Evolutionary conservation across 2,888 invertebrate species (phyloP), one percentile per base, ranked within the genome.

Genomic region (Orchesellides sinensis): DNA sequence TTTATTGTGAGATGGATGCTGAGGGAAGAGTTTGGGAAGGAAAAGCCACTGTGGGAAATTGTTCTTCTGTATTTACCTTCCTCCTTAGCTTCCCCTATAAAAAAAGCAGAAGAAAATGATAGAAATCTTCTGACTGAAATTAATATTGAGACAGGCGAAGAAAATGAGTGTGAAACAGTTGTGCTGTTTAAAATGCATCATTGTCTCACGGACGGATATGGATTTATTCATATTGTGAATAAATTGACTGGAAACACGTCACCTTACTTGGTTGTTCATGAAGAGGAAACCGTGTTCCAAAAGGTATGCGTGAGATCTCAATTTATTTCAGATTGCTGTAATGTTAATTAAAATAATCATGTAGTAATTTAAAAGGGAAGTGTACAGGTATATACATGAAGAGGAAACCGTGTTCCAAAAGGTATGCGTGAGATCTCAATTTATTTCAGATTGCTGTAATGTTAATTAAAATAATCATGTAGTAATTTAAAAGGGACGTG

Each of bases 191-290:
- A 85, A 68, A 70, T 66, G 40, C 79, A 84, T 47, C 84, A 83
- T 69, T 74, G 83, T 25, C 19, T 83, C 0, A 45, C 66, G 0
- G 85, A 85, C 40, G 85, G 85, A 0, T 85, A 85, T 70, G 70
- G 79, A 1, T 85, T 85, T 25, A 66, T 85, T 0, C 82, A 84
- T 35, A 78, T 85, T 10, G 85, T 85, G 40, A 84, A 85, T 19
- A 84, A 65, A 27, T 49, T 85, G 19, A 85, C 83, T 12, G 85
- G 85, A 49, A 85, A 72, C 27, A 21, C 45, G 17, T 49, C 82
- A 1, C 85, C 85, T 1, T 85, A 85, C 23, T 32, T 84, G 17
- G 85, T 85, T 5, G 65, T 52, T n/a, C 29, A 70, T n/a, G 79
- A 82, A 21, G 19, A 27, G 14, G 84, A 83, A 19, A 29, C 74